Base-by-base conservation (phyloP, 2,113 vertebrate genomes). In the Myrmophylax atrothorax region DNA sequence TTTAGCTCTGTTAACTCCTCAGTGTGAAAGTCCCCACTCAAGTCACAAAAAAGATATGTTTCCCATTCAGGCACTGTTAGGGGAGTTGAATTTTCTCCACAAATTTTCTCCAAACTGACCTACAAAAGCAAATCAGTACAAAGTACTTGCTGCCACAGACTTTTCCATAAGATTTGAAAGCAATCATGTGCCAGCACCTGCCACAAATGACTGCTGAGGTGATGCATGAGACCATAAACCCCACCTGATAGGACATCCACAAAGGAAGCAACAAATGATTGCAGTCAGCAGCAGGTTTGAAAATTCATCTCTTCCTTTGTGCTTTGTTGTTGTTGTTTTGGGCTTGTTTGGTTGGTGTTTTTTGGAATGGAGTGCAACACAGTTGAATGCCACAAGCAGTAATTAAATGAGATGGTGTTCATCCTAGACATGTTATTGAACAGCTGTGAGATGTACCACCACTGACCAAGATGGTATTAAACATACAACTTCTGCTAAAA, bases 401-500 rank as follows among this genome's bases (percentile, higher is more conserved):
- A 58, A 63, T 25, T 33, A 18, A 46, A 47, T 8, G 37, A 67
- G 12, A 14, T 18, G 5, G 14, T 20, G 23, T 24, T 42, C 28
- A n/a, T 68, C 35, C 44, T 38, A 81, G 64, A 62, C 17, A 46
- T 1, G 0, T 4, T 50, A 37, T 19, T 42, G 33, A 60, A 62
- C 46, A 84, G 40, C 35, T 80, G 29, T 67, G 50, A 81, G 40
- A 52, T 13, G 25, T 6, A n/a, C 18, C 59, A 68, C 25, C 59
- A 35, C 38, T 14, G 16, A n/a, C 33, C 0, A 1, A 46, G 52
- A 24, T 7, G 40, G 16, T 42, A 37, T 23, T 31, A 47, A 52
- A 28, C 24, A 8, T 15, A 60, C 0, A 2, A 38, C 28, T 46
- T 50, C 0, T 0, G 29, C 47, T 59, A 26, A 69, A 90, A 50